These are phyloP conservation scores for Caenorhabditis sp. DNA, from an alignment of 2,888 invertebrate genomes.

Conservation along the genomic window DNA sequence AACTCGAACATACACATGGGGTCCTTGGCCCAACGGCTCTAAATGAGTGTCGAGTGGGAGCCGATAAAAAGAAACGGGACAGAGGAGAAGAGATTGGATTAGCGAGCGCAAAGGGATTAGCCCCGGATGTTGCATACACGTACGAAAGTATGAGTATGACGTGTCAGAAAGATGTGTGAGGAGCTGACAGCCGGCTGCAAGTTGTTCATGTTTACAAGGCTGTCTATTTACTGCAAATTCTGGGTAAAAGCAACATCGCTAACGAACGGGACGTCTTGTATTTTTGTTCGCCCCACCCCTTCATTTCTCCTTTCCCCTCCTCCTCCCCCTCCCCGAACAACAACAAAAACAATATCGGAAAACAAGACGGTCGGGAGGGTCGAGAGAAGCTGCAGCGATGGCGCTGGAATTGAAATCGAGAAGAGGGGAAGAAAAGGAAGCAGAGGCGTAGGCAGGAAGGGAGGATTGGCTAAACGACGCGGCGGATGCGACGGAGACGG, in stretches of 20 bases:
- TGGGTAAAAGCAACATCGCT: conserved; percentile 38
- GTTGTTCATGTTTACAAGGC: not conserved
- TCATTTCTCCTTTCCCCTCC: not conserved
- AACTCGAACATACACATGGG: conserved; percentile 52
- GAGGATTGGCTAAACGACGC: conserved; percentile 54
- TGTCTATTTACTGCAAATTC: not conserved
- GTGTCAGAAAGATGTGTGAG: not conserved
- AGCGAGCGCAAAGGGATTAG: conserved; percentile 28
- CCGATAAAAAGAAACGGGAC: conserved; percentile 31
- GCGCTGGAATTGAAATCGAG: conserved; percentile 46
- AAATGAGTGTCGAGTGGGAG: conserved; percentile 51
- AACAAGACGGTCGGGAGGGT: not conserved
- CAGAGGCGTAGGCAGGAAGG: conserved; percentile 21
- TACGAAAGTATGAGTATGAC: conserved; percentile 7
- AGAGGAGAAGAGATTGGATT: conserved; percentile 27
- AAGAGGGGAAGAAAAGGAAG: conserved; percentile 30
- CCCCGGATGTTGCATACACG: not conserved
- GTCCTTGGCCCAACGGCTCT: conserved; percentile 31
- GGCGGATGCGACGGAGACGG: conserved; percentile 54
- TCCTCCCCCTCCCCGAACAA: conserved; percentile 18
- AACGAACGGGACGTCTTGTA: conserved; percentile 18
- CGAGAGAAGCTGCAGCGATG: conserved; percentile 3
- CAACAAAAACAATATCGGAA: conserved; percentile 39
- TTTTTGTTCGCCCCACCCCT: too few relatives aligned
- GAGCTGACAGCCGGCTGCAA: not conserved